Evolutionary conservation across 2,888 invertebrate species (phyloP), one percentile per base, ranked within the genome.

Genomic region (Chymomyza amoena): DNA sequence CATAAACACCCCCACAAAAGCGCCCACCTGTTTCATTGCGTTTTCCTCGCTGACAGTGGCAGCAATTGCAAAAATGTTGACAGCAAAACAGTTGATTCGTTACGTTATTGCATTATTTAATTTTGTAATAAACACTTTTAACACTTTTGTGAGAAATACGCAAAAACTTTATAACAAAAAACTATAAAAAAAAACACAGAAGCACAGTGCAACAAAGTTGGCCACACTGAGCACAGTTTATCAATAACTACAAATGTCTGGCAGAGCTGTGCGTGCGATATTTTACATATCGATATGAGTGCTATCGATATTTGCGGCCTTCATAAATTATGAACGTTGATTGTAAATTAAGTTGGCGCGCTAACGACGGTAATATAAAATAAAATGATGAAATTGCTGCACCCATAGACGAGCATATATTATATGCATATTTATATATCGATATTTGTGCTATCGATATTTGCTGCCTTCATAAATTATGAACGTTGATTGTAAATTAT

Each of bases 11-110:
- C 78, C 74, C 77, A 68, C 68, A 74, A 56, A 67, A 68, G 77
- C 79, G 77, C 78, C 78, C 78, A 78, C 78, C 78, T 78, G 78
- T 78, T 79, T 61, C 20, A 20, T 45, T 45, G 39, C 39, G 39
- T 45, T 45, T 45, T 45, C 39, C 39, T 13, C 39, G 39, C 10
- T 45, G 39, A 45, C 39, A 45, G 13, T 45, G 13, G 13, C 13
- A 45, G 39, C 39, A 45, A 13, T 45, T 15, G 39, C 10, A 13
- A 13, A 6, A 45, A 13, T 13, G 39, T 45, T 45, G 2, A 45
- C 39, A 13, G 13, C 39, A 45, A 13, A 45, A 45, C 13, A 45
- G 13, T 45, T 13, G 39, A 6, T 45, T 13, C 10, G 6, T 13
- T 13, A 13, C 13, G 10, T 45, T 45, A 45, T 45, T 45, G 13